A percentile compares a stretch with the other conserved stretches of the same genome.
These are phyloP conservation scores for Megathymus violae DNA, from an alignment of 1,140 invertebrate genomes.

Conservation along the genomic window DNA sequence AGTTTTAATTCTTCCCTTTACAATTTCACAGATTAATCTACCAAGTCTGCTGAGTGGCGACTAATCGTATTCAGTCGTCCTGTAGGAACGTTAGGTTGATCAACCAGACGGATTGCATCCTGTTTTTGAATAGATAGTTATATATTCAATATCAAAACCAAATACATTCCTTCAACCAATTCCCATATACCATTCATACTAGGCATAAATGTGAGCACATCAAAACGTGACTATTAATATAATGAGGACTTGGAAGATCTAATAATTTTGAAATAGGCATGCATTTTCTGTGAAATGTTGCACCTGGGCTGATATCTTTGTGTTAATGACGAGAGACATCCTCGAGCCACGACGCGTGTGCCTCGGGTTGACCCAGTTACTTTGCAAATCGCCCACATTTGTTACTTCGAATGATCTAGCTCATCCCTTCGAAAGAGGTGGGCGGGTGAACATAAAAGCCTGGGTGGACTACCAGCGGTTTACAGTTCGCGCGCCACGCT, in stretches of 20 bases:
- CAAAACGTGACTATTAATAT: slow-evolving; percentile 34
- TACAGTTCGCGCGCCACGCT: slow-evolving; percentile 68
- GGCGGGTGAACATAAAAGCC: slow-evolving; percentile 65
- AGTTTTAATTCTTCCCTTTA: too few species aligned
- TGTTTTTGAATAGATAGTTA: too few species aligned
- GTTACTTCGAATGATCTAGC: slow-evolving; percentile 46
- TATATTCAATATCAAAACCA: too few species aligned
- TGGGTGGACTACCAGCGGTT: slow-evolving; percentile 34
- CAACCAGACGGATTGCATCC: too few species aligned
- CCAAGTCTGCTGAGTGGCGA: too few species aligned
- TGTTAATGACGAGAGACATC: slow-evolving; percentile 24
- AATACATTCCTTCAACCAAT: too few species aligned
- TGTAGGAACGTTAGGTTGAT: too few species aligned
- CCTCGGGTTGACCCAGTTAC: slow-evolving; percentile 34
- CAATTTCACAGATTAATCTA: too few species aligned
- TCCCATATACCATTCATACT: too few species aligned
- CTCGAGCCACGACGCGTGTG: slow-evolving; percentile 15
- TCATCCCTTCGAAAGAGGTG: slow-evolving; percentile 71
- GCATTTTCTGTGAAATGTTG: slow-evolving; percentile 26
- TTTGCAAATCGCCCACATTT: slow-evolving; percentile 49
- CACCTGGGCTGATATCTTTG: slow-evolving; percentile 15
- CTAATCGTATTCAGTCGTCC: too few species aligned
- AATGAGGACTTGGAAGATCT: slow-evolving; percentile 22
- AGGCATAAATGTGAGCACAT: too few species aligned
- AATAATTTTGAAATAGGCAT: slow-evolving; percentile 34